Evolutionary conservation across 1,140 invertebrate genomes (phyloP), one percentile per base, ranked within the genome.

Genomic region (Neelides sp.): DNA sequence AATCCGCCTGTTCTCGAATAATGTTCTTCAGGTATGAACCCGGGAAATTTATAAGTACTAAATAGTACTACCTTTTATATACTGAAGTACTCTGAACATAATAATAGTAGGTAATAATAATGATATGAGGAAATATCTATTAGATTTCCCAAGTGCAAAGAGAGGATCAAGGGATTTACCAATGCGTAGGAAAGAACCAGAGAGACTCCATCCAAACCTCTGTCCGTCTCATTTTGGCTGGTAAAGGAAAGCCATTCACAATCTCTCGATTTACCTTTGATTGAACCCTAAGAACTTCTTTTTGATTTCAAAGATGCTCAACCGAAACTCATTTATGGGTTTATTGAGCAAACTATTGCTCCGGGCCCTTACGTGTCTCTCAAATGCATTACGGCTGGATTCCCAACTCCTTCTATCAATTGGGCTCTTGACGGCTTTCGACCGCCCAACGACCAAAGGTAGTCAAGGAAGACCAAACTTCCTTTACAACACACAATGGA

Each of bases 81-180:
- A n/a, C n/a, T n/a, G n/a, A n/a, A n/a, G n/a, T n/a, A n/a, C n/a
- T n/a, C n/a, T n/a, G n/a, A n/a, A n/a, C n/a, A n/a, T n/a, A n/a
- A n/a, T n/a, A n/a, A n/a, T n/a, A n/a, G n/a, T n/a, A n/a, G n/a
- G n/a, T n/a, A n/a, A n/a, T n/a, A n/a, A n/a, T n/a, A n/a, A n/a
- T n/a, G n/a, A n/a, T n/a, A n/a, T n/a, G n/a, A n/a, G n/a, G n/a
- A n/a, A n/a, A n/a, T 20, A 35, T 47, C 1, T 52, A 69, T 4
- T 54, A 61, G 37, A 59, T 61, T n/a, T 55, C 65, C 8, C 44
- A 69, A 62, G 69, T 70, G 53, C 54, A 68, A 65, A 51, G 64
- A 63, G 62, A 65, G 34, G 64, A 66, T 46, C 57, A 70, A 63
- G 73, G 73, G 12, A 74, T 75, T 68, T 75, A 73, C 55, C 73